Evolutionary conservation across 2,888 invertebrate species (phyloP).

Genomic region (Drosophila paramelanica): DNA sequence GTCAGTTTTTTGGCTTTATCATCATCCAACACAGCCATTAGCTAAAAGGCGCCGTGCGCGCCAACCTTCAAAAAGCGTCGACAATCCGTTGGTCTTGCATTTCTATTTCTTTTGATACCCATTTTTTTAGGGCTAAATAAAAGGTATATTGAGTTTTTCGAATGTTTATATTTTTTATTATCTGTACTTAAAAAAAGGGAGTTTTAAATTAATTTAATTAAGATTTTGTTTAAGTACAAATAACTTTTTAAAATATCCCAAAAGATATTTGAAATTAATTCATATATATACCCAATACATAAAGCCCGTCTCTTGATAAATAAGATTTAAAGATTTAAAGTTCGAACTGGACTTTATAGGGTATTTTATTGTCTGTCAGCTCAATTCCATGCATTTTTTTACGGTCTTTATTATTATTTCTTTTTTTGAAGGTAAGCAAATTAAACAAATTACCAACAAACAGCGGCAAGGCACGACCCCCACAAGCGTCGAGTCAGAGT

Average conservation of each 20-base stretch:
- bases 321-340: neutral
- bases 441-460: constrained; percentile 76
- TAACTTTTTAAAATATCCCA: no score
- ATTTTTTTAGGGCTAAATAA: no score
- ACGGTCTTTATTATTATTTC: constrained; percentile 18
- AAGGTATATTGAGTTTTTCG: constrained; percentile 8
- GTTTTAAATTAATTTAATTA: no score
- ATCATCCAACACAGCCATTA: constrained; percentile 63
- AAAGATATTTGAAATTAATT: no score
- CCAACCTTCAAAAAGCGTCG: constrained; percentile 67
- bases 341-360: neutral
- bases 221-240: no score
- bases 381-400: neutral
- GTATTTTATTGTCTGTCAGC: constrained; percentile 13
- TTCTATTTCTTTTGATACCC: constrained; percentile 42
- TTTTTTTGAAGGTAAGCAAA: constrained; percentile 67
- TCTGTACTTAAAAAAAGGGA: no score
- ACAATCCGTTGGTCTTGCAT: constrained; percentile 45
- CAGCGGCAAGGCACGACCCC: constrained; percentile 43
- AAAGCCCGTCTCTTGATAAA: no score
- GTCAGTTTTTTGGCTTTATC: constrained; percentile 47
- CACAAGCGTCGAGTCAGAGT: constrained; percentile 14
- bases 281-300: no score
- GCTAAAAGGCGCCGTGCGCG: constrained; percentile 59
- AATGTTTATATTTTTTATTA: no score